A percentile compares a stretch with the other conserved stretches of the same genome.
These are phyloP conservation scores for Eulemur rufifrons DNA, from an alignment of 2,113 vertebrate species.

Conservation along the genomic window DNA sequence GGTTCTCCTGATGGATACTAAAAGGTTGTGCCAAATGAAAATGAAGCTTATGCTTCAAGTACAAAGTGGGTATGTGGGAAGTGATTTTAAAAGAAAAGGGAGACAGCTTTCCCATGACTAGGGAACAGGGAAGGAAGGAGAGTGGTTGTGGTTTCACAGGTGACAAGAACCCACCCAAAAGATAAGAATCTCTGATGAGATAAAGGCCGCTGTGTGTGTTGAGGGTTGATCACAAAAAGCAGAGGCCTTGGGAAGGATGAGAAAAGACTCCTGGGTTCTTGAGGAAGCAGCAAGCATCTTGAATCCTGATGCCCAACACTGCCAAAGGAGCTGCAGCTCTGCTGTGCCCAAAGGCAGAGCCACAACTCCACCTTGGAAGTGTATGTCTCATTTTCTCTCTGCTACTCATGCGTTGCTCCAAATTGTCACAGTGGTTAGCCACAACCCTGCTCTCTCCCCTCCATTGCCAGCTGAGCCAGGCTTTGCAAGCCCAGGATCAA, in stretches of 20 bases:
- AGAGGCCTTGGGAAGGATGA: not conserved
- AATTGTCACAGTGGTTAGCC: not conserved
- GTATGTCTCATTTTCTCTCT: not conserved
- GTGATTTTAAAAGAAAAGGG: not conserved
- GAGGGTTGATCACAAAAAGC: not conserved
- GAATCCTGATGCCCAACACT: not conserved
- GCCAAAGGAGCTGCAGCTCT: not conserved
- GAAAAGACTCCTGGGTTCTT: not conserved
- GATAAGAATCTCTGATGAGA: not conserved
- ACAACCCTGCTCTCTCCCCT: not conserved
- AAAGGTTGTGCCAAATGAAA: not conserved
- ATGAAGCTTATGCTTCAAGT: not conserved
- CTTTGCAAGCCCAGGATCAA: not conserved
- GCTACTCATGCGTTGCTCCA: not conserved
- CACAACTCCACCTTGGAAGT: not conserved
- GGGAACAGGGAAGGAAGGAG: not conserved
- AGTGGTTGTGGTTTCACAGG: not conserved
- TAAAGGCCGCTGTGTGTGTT: not conserved
- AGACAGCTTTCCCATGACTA: not conserved
- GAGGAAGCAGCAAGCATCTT: not conserved
- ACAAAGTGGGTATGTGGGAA: not conserved
- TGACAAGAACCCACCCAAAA: not conserved
- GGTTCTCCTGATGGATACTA: not conserved
- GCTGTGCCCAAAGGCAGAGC: not conserved
- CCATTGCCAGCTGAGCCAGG: not conserved